Conservation (phyloP, 1,140 invertebrate species). For the Drosophila athabasca region DNA sequence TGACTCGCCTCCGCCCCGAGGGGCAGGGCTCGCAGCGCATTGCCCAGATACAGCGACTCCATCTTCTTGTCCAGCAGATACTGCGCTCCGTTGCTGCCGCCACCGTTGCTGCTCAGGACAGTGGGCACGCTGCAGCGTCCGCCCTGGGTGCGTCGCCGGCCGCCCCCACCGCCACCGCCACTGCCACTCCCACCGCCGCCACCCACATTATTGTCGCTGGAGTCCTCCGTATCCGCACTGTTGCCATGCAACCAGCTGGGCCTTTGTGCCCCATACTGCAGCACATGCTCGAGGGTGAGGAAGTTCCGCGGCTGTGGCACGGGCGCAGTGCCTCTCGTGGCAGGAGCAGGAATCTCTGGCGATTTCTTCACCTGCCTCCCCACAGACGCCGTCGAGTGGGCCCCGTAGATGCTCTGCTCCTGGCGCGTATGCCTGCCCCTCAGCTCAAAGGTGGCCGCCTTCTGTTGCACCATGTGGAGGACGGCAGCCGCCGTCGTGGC, state of each 20-base stretch:
- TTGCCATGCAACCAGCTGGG: constrained; percentile 70
- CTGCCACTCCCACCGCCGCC: constrained; percentile 32
- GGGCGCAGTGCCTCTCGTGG: constrained; percentile 50
- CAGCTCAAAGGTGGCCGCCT: constrained; percentile 82
- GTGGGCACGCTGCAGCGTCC: constrained; percentile 76
- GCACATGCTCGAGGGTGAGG: constrained; percentile 67
- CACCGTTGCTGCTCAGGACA: constrained; percentile 49
- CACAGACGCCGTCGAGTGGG: constrained; percentile 63
- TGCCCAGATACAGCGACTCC: constrained; percentile 78
- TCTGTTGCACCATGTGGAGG: constrained; percentile 77
- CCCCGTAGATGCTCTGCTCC: constrained; percentile 45
- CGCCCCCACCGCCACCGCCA: constrained; percentile 16
- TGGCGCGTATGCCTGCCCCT: constrained; percentile 63
- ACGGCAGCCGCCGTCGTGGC: constrained; percentile 49
- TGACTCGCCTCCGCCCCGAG: constrained; percentile 76
- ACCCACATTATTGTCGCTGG: constrained; percentile 67
- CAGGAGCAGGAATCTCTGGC: constrained; percentile 56
- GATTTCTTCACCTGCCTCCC: constrained; percentile 52
- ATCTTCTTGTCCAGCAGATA: constrained; percentile 83
- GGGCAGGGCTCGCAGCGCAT: constrained; percentile 69
- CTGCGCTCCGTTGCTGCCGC: constrained; percentile 53
- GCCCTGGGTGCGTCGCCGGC: constrained; percentile 49
- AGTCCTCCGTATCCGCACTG: constrained; percentile 76
- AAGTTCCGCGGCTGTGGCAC: constrained; percentile 71
- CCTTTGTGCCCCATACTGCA: constrained; percentile 59